These are phyloP conservation scores for Sacculina carcini DNA, from an alignment of 2,888 invertebrate genomes.

Conservation along the genomic window DNA sequence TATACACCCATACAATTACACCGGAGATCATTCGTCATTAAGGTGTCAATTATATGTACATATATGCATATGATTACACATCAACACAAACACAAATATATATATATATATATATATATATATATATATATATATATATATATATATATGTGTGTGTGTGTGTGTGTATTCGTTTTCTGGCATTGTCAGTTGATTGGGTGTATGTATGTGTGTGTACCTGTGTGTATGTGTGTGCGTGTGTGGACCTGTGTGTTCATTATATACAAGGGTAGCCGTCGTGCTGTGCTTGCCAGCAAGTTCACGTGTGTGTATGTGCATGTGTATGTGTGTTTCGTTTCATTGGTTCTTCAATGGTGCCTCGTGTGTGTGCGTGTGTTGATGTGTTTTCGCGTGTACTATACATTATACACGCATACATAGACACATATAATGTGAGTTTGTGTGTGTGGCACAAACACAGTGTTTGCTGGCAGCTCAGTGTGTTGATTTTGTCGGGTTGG, in stretches of 20 bases:
- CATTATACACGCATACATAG: background rate
- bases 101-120: background rate
- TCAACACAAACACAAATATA: constrained; percentile 4
- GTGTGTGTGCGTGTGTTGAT: background rate
- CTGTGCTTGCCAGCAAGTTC: background rate
- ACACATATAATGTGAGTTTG: background rate
- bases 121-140: background rate
- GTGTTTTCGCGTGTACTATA: background rate
- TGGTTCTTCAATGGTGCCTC: no score
- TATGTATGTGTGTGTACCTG: background rate
- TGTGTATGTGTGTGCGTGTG: background rate
- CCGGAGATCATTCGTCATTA: background rate
- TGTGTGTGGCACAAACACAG: no score
- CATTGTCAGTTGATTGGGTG: background rate
- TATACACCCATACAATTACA: background rate
- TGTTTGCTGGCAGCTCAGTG: no score
- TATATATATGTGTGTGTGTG: background rate
- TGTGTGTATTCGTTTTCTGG: background rate
- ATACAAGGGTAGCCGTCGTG: background rate
- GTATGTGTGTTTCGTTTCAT: constrained; percentile 1
- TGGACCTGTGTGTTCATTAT: background rate
- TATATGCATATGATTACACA: constrained; percentile 2
- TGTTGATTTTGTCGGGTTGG: no score
- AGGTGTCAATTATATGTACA: background rate
- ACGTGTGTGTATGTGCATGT: background rate